These are phyloP conservation scores for Brachionus plicatilis DNA, from an alignment of 1,140 invertebrate species.

Conservation along the genomic window DNA sequence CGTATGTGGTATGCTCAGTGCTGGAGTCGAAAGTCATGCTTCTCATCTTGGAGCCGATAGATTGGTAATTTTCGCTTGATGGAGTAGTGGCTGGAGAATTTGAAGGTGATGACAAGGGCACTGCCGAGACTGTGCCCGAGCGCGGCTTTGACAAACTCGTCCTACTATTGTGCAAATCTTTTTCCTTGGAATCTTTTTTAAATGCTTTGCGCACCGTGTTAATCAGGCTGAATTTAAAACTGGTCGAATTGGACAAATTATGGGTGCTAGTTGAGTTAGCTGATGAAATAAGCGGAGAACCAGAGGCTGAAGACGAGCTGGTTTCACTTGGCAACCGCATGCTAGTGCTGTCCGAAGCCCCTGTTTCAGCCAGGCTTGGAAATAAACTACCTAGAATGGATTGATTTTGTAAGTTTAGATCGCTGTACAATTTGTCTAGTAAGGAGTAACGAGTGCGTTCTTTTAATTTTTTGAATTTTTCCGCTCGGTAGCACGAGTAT, in stretches of 20 bases:
- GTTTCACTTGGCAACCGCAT: neutral
- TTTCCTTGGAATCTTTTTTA: conserved; percentile 29
- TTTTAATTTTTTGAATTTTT: conserved; percentile 36
- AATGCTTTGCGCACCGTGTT: conserved; percentile 24
- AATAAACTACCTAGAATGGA: neutral
- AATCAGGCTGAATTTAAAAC: conserved; percentile 35
- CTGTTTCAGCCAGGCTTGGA: neutral
- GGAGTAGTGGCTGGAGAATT: neutral
- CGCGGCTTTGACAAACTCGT: neutral
- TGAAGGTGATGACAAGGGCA: neutral
- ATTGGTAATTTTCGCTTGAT: neutral
- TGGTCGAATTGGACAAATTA: conserved; percentile 17
- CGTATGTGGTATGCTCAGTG: neutral
- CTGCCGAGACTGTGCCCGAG: neutral
- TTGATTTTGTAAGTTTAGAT: conserved; percentile 19
- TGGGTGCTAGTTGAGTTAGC: neutral
- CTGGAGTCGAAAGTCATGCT: neutral
- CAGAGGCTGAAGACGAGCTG: neutral
- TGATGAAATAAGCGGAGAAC: neutral
- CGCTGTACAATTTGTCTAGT: conserved; percentile 12
- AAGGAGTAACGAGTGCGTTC: conserved; percentile 15
- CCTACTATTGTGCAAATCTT: neutral
- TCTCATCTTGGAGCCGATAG: neutral
- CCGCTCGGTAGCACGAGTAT: conserved; percentile 2
- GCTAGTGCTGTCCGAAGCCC: neutral